These are phyloP conservation scores for Lasiommata megera DNA, from an alignment of 2,888 invertebrate genomes.

Conservation along the genomic window DNA sequence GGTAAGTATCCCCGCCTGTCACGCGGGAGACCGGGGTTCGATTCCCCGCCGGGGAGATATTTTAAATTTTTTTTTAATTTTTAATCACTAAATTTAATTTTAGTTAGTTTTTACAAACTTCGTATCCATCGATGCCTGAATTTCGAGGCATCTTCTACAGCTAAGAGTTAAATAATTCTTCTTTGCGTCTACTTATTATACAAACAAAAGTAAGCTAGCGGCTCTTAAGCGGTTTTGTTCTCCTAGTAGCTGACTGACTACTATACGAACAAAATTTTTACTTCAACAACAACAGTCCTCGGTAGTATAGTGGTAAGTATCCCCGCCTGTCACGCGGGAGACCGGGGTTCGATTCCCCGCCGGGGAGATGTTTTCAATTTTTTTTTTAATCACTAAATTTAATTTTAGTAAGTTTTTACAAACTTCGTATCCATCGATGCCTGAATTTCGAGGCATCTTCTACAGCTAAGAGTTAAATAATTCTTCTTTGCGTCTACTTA, in stretches of 20 bases:
- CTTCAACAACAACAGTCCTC: conserved; percentile 44
- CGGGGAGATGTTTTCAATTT: conserved; percentile 43
- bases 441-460: too few species aligned
- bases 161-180: not conserved
- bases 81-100: not conserved
- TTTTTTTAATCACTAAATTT: not conserved
- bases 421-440: too few species aligned
- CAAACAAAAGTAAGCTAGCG: too few species aligned
- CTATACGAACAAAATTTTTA: too few species aligned
- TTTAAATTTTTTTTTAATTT: not conserved
- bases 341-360: conserved; percentile 82
- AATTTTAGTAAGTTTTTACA: not conserved
- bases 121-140: too few species aligned
- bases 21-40: conserved; percentile 82
- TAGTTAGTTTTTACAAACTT: too few species aligned
- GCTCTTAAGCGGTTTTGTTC: too few species aligned
- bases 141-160: too few species aligned
- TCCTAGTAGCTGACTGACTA: too few species aligned
- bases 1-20: conserved; percentile 82
- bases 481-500: too few species aligned
- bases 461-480: too few species aligned
- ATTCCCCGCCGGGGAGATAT: conserved; percentile 73
- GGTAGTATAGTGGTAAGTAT: conserved; percentile 82
- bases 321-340: conserved; percentile 82
- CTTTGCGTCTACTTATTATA: too few species aligned